Conservation (phyloP, 2,888 invertebrate genomes). For the Willowsia nigromaculata region DNA sequence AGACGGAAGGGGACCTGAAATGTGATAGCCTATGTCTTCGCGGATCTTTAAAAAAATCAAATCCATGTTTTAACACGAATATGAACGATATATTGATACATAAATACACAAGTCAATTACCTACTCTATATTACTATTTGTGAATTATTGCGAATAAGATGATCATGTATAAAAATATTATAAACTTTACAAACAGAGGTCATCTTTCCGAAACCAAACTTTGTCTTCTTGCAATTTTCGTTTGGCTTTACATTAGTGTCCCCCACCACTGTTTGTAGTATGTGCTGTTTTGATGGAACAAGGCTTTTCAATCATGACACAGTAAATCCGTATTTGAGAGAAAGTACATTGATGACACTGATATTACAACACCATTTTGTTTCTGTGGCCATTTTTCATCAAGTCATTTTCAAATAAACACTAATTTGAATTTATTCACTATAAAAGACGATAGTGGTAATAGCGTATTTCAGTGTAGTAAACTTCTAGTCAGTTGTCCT, state of each 20-base stretch:
- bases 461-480: neutral
- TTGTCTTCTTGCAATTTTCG: neutral
- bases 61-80: slow-evolving; percentile 46
- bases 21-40: slow-evolving; percentile 77
- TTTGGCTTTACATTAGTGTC: slow-evolving; percentile 17
- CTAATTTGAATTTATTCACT: slow-evolving; percentile 1
- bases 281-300: neutral
- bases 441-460: neutral
- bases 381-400: slow-evolving; percentile 48
- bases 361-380: neutral
- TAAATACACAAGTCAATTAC: slow-evolving; percentile 38
- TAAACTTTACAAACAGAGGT: neutral
- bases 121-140: slow-evolving; percentile 17
- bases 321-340: too few relatives aligned
- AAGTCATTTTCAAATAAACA: neutral
- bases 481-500: slow-evolving; percentile 67
- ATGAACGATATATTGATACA: slow-evolving; percentile 34
- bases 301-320: neutral
- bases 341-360: neutral
- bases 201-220: neutral
- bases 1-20: slow-evolving; percentile 77
- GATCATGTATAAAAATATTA: slow-evolving; percentile 11
- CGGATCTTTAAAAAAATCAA: slow-evolving; percentile 60
- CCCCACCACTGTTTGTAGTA: neutral
- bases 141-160: slow-evolving; percentile 14